Percentiles rank a stretch among this genome's conserved stretches.
Conservation (phyloP, 1,140 invertebrate species). For the Ptiloglossa arizonensis region DNA sequence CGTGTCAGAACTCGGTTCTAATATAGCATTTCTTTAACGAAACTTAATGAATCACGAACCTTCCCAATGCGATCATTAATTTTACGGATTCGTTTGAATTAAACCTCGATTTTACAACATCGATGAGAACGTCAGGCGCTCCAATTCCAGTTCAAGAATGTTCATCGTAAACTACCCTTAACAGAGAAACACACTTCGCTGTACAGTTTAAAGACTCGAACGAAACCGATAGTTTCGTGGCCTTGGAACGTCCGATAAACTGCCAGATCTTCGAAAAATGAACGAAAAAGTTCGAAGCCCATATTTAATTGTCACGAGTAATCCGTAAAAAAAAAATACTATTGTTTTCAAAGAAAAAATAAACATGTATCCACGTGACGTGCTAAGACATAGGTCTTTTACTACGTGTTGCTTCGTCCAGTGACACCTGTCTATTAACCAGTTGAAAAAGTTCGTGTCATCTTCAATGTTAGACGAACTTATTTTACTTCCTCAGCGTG, state of each 20-base stretch:
- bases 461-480: neutral
- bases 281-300: too few relatives aligned
- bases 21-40: too few relatives aligned
- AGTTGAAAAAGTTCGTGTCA: neutral
- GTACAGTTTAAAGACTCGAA: too few relatives aligned
- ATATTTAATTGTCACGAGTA: too few relatives aligned
- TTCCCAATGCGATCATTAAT: neutral
- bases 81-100: neutral
- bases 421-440: neutral
- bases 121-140: neutral
- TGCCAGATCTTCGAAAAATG: too few relatives aligned
- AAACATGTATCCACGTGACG: too few relatives aligned
- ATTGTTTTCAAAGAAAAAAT: too few relatives aligned
- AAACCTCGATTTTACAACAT: neutral
- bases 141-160: too few relatives aligned
- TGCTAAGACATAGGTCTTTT: neutral
- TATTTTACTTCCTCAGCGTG: neutral
- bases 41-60: neutral
- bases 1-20: too few relatives aligned
- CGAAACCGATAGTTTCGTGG: too few relatives aligned
- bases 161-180: slow-evolving; percentile 50
- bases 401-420: neutral
- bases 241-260: too few relatives aligned
- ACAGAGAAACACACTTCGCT: slow-evolving; percentile 43
- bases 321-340: too few relatives aligned